Evolutionary conservation across 2,113 vertebrate species (phyloP).

Genomic region (Tor tambroides): DNA sequence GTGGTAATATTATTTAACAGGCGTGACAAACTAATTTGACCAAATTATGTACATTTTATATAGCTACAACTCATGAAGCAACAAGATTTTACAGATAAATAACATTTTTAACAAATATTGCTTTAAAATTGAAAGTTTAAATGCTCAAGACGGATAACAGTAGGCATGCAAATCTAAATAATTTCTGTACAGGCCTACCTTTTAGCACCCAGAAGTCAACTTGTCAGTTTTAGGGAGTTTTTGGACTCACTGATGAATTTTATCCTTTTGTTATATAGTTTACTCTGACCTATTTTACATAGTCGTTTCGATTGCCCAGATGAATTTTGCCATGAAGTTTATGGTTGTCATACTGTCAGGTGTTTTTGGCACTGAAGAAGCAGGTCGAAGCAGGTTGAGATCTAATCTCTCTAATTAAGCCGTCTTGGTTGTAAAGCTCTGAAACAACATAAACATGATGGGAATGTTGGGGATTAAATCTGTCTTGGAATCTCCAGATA

Average conservation of each 20-base stretch:
- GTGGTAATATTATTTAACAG: not conserved
- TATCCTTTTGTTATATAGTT: not conserved
- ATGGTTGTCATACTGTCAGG: slow-evolving; percentile 83
- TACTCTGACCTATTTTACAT: not conserved
- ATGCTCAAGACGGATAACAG: not conserved
- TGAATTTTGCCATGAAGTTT: not conserved
- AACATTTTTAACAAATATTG: not conserved
- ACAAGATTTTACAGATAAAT: not conserved
- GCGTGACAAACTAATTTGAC: not conserved
- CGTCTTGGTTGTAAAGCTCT: not conserved
- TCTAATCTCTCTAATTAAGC: slow-evolving; percentile 98
- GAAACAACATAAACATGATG: slow-evolving; percentile 20
- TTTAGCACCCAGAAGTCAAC: not conserved
- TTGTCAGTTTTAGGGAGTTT: not conserved
- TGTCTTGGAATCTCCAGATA: not conserved
- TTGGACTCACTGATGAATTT: not conserved
- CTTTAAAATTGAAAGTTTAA: too few relatives aligned
- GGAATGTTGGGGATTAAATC: slow-evolving; percentile 16
- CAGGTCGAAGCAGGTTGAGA: slow-evolving; percentile 83
- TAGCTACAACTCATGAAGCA: not conserved
- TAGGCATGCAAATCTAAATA: not conserved
- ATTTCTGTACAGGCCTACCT: not conserved
- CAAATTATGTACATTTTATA: not conserved
- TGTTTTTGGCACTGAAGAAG: slow-evolving; percentile 79
- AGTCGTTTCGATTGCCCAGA: not conserved